Percentiles rank a stretch among this genome's conserved stretches.
Evolutionary conservation across 2,113 vertebrate species (phyloP).

Genomic region (Maccullochella peelii): DNA sequence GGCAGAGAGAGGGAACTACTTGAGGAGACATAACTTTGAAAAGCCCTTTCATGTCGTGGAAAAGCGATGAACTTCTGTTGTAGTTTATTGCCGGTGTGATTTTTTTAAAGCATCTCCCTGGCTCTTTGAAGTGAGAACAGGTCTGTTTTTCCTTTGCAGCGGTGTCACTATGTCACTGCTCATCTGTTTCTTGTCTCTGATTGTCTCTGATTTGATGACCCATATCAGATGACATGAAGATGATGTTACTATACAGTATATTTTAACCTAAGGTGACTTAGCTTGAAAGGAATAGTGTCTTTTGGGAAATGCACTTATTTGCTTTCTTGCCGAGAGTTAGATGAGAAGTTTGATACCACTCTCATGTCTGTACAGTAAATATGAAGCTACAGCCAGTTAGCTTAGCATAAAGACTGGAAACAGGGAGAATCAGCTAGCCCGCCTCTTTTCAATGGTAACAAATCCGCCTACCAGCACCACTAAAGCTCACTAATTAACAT

Average conservation of each 20-base stretch:
- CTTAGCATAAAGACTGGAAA: neutral
- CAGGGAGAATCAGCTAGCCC: neutral
- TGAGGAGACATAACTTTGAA: constrained; percentile 65
- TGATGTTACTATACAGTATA: too few species aligned
- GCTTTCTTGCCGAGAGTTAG: neutral
- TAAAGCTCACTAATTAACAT: too few species aligned
- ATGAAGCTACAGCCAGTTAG: neutral
- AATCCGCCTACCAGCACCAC: neutral
- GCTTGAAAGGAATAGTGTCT: neutral
- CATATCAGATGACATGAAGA: too few species aligned
- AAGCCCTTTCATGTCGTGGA: constrained; percentile 80
- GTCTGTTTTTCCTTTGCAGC: constrained; percentile 77
- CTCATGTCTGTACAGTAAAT: neutral
- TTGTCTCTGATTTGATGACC: too few species aligned
- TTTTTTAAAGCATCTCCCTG: constrained; percentile 78
- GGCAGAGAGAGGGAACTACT: constrained; percentile 63
- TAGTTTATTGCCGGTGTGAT: constrained; percentile 82
- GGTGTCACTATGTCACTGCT: constrained; percentile 73
- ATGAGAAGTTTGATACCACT: neutral
- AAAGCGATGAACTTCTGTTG: constrained; percentile 77
- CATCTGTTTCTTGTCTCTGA: constrained; percentile 71
- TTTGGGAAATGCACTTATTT: neutral
- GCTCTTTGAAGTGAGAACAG: constrained; percentile 81
- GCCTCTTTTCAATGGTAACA: neutral
- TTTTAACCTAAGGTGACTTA: neutral